These are phyloP conservation scores for Paragorgia papillata DNA, from an alignment of 92 coral and sea anemone genomes.

Conservation along the genomic window DNA sequence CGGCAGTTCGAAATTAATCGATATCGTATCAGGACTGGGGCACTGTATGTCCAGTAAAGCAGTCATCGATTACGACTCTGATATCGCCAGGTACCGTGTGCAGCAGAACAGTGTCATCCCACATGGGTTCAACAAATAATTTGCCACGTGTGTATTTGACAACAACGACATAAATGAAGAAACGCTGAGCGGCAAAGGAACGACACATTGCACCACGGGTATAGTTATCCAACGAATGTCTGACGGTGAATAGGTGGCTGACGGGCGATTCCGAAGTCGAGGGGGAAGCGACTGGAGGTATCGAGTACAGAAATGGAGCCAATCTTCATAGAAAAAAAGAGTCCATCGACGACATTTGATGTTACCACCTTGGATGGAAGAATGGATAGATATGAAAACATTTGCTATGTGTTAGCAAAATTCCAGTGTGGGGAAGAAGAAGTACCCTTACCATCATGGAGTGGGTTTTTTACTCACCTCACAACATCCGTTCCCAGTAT, in stretches of 20 bases:
- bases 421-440: not conserved
- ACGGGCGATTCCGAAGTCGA: slow-evolving; percentile 38
- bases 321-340: slow-evolving; percentile 9
- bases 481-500: slow-evolving; percentile 46
- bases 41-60: slow-evolving; percentile 53
- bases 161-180: slow-evolving; percentile 72
- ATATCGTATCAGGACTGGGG: slow-evolving; percentile 26
- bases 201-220: slow-evolving; percentile 74
- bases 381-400: not conserved
- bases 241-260: slow-evolving; percentile 37
- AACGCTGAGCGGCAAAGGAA: slow-evolving; percentile 69
- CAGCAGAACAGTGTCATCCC: slow-evolving; percentile 56
- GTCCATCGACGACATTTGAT: not conserved
- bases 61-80: slow-evolving; percentile 67
- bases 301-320: slow-evolving; percentile 36
- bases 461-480: slow-evolving; percentile 49
- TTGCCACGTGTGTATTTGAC: slow-evolving; percentile 70
- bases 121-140: slow-evolving; percentile 46
- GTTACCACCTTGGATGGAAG: not conserved
- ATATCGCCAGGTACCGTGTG: slow-evolving; percentile 55
- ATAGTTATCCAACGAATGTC: slow-evolving; percentile 58
- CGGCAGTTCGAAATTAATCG: slow-evolving; percentile 53
- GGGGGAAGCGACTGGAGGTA: slow-evolving; percentile 10
- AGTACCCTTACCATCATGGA: slow-evolving; percentile 46
- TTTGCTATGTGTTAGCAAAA: not conserved